Conservation (phyloP, 2,113 vertebrate species). For the Dascyllus trimaculatus region DNA sequence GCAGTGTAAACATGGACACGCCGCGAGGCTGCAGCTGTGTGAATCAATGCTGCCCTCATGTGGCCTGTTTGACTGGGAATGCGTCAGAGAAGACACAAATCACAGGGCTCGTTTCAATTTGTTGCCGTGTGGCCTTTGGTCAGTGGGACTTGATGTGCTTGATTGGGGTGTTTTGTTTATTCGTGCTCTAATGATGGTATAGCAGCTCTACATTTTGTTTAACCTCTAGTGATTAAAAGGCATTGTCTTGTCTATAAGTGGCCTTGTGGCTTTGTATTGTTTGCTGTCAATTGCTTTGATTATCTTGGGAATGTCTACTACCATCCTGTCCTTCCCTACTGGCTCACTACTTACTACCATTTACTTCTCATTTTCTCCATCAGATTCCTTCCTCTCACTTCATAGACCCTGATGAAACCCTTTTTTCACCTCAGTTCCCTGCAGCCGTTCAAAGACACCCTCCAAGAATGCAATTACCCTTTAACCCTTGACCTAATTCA, state of each 20-base stretch:
- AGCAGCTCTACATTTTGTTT: neutral
- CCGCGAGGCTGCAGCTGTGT: neutral
- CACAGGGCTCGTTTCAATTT: neutral
- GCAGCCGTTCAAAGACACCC: slow-evolving; percentile 14
- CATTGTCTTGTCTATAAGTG: too few species aligned
- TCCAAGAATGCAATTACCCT: slow-evolving; percentile 60
- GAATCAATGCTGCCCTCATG: slow-evolving; percentile 68
- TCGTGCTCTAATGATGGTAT: neutral
- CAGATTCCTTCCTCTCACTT: neutral
- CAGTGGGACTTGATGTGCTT: neutral
- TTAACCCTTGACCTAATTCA: slow-evolving; percentile 49
- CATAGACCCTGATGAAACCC: slow-evolving; percentile 10
- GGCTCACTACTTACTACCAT: neutral
- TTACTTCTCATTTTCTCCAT: neutral
- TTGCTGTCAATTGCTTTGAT: neutral
- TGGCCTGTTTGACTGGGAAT: slow-evolving; percentile 24
- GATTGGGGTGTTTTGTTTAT: neutral
- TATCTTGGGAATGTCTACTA: neutral
- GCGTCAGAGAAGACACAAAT: neutral
- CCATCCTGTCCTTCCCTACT: neutral
- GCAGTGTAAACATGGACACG: too few species aligned
- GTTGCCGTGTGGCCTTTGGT: slow-evolving; percentile 7
- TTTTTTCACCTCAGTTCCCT: slow-evolving; percentile 16
- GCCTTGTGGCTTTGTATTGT: neutral
- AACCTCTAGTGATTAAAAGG: neutral